These are phyloP conservation scores for Conus betulinus DNA, from an alignment of 1,140 invertebrate genomes.

Conservation along the genomic window DNA sequence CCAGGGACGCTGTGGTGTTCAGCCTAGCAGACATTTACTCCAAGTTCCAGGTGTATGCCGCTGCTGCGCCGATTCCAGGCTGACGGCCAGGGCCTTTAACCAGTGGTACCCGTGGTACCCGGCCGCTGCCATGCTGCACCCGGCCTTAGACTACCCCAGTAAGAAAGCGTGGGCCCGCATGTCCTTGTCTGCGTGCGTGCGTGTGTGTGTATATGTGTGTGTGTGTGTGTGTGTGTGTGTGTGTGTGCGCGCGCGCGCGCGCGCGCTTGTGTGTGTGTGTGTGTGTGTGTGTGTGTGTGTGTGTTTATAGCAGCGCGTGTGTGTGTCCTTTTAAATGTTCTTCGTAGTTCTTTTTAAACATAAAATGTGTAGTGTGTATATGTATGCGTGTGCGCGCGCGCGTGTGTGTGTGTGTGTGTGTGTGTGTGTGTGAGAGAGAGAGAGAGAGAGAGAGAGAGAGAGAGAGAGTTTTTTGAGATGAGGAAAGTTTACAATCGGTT, in stretches of 20 bases:
- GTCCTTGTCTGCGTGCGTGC: neutral
- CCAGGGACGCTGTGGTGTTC: slow-evolving; percentile 43
- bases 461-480: too few species aligned
- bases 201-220: neutral
- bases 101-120: slow-evolving; percentile 50
- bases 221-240: slow-evolving; percentile 28
- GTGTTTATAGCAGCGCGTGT: neutral
- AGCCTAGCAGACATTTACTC: slow-evolving; percentile 46
- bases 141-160: slow-evolving; percentile 30
- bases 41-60: slow-evolving; percentile 42
- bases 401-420: slow-evolving; percentile 23
- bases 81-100: slow-evolving; percentile 39
- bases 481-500: too few species aligned
- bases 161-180: neutral
- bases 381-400: slow-evolving; percentile 9
- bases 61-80: slow-evolving; percentile 26
- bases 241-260: neutral
- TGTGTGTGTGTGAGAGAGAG: neutral
- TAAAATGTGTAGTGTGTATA: too few species aligned
- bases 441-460: neutral
- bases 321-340: too few species aligned
- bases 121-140: slow-evolving; percentile 33
- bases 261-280: neutral
- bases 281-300: slow-evolving; percentile 28
- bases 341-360: too few species aligned